Evolutionary conservation across 2,113 vertebrate species (phyloP).

Genomic region (Dicerorhinus sumatrensis): DNA sequence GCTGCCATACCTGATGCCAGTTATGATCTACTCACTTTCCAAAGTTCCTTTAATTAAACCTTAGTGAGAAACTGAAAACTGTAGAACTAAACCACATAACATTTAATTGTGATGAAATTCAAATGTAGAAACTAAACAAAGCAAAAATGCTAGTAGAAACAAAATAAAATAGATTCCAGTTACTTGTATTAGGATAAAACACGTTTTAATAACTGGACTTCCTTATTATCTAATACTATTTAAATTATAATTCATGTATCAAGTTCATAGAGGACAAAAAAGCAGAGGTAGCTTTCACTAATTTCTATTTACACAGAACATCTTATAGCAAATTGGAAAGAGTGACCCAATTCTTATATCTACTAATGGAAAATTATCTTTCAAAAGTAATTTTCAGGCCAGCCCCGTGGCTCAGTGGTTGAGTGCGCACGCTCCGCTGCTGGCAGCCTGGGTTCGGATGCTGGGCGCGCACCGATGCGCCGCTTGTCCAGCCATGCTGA

Average conservation of each 20-base stretch:
- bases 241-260: background rate
- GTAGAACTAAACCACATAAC: conserved; percentile 30
- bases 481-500: no score
- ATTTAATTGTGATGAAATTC: conserved; percentile 3
- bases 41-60: conserved; percentile 25
- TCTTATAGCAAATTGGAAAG: background rate
- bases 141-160: background rate
- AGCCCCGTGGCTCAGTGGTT: no score
- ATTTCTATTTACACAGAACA: background rate
- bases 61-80: conserved; percentile 38
- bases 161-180: background rate
- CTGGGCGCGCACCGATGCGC: no score
- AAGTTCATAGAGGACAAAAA: conserved; percentile 29
- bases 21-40: background rate
- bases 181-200: background rate
- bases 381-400: background rate
- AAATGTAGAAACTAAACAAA: conserved; percentile 26
- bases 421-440: no score
- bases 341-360: background rate
- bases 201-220: background rate
- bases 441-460: no score
- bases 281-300: background rate
- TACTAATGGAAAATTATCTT: background rate
- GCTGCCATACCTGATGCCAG: background rate
- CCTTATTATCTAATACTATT: background rate